A percentile compares a stretch with the other conserved stretches of the same genome.
Conservation (phyloP, 2,888 invertebrate genomes). For the Argyra leucocephala region DNA sequence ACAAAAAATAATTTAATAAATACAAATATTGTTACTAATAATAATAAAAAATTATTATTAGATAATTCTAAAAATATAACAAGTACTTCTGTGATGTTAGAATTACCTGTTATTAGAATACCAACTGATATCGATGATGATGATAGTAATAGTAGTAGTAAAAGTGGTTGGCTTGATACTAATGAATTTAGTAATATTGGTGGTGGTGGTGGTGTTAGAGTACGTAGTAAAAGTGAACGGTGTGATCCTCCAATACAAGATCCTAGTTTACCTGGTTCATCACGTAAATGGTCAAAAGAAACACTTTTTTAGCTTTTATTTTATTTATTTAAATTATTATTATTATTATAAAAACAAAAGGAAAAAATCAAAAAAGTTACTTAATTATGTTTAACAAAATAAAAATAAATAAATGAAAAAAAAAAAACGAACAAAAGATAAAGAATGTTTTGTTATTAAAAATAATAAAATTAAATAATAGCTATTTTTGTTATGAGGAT, state of each 20-base stretch:
- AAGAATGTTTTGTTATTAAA: too few relatives aligned
- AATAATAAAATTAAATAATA: too few relatives aligned
- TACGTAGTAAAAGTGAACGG: background rate
- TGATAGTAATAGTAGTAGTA: conserved; percentile 24
- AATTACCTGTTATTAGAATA: conserved; percentile 41
- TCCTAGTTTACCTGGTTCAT: conserved; percentile 41
- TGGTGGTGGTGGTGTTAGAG: background rate
- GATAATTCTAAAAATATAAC: conserved; percentile 11
- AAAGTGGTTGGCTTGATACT: conserved; percentile 28
- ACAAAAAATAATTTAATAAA: background rate
- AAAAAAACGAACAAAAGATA: too few relatives aligned
- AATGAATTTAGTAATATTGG: background rate
- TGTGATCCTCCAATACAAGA: conserved; percentile 36
- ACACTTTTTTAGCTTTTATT: conserved; percentile 57
- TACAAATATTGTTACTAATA: background rate
- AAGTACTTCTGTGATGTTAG: conserved; percentile 39
- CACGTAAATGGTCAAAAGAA: conserved; percentile 59
- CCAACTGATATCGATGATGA: conserved; percentile 30
- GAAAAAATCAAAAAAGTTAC: too few relatives aligned
- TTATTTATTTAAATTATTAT: background rate
- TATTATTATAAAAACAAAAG: too few relatives aligned
- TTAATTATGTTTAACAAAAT: too few relatives aligned
- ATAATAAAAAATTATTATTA: background rate
- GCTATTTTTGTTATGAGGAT: too few relatives aligned
- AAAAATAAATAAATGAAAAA: too few relatives aligned